Conservation (phyloP, 2,888 invertebrate species). For the Drosophila quinaria region DNA sequence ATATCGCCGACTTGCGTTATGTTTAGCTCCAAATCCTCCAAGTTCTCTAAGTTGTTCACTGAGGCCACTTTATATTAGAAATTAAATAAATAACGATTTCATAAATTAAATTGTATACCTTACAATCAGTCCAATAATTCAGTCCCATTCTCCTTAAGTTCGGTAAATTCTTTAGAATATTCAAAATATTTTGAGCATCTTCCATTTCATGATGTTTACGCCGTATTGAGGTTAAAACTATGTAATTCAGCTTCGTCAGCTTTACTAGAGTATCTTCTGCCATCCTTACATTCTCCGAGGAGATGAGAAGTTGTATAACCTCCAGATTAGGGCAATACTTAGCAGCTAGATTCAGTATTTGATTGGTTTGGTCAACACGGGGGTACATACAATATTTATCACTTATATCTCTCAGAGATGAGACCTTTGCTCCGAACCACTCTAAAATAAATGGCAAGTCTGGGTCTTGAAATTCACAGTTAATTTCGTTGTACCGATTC, state of each 20-base stretch:
- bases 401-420: background rate
- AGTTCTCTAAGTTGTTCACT: background rate
- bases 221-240: background rate
- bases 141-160: background rate
- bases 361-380: background rate
- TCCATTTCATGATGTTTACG: too few relatives aligned
- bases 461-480: background rate
- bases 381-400: background rate
- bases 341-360: slow-evolving; percentile 1
- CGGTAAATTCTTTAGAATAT: background rate
- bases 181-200: background rate
- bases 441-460: background rate
- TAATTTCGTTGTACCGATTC: background rate
- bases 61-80: background rate
- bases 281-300: background rate
- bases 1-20: background rate
- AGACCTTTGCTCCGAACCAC: background rate
- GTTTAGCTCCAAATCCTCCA: background rate
- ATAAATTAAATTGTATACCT: background rate
- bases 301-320: background rate
- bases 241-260: background rate
- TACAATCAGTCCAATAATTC: background rate
- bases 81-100: background rate
- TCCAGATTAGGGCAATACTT: slow-evolving; percentile 2
- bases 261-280: background rate